A percentile compares a stretch with the other conserved stretches of the same genome.
Conservation (phyloP, 1,140 invertebrate species). For the Hesperophylax magnus region DNA sequence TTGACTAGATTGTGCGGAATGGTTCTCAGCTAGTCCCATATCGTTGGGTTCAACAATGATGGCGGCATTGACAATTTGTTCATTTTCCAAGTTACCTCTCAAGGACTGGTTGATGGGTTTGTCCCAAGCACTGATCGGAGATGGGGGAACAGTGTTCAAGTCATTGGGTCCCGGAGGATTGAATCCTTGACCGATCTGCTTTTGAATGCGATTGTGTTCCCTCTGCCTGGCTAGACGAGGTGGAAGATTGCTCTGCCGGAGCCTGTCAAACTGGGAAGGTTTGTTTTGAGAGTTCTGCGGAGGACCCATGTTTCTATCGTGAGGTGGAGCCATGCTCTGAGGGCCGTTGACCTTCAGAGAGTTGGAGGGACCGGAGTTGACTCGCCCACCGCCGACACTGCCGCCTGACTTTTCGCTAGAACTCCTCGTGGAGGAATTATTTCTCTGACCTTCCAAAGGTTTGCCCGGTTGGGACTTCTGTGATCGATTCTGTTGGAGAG, state of each 20-base stretch:
- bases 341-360: slow-evolving; percentile 70
- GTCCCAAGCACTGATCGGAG: slow-evolving; percentile 87
- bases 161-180: slow-evolving; percentile 64
- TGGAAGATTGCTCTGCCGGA: slow-evolving; percentile 74
- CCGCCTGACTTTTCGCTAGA: slow-evolving; percentile 66
- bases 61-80: slow-evolving; percentile 58
- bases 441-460: slow-evolving; percentile 66
- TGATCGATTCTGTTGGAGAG: slow-evolving; percentile 62
- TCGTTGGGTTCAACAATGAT: slow-evolving; percentile 65
- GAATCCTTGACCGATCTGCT: slow-evolving; percentile 51
- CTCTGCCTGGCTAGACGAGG: slow-evolving; percentile 87
- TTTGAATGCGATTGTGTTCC: slow-evolving; percentile 63
- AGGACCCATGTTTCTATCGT: slow-evolving; percentile 66
- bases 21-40: slow-evolving; percentile 61
- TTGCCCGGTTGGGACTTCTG: slow-evolving; percentile 64
- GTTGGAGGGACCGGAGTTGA: slow-evolving; percentile 63
- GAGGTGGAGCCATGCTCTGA: slow-evolving; percentile 66
- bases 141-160: slow-evolving; percentile 73
- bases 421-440: slow-evolving; percentile 66
- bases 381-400: slow-evolving; percentile 42
- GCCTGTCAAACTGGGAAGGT: slow-evolving; percentile 72
- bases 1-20: slow-evolving; percentile 70
- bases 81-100: slow-evolving; percentile 42
- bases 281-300: slow-evolving; percentile 52
- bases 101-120: slow-evolving; percentile 82